Base-by-base conservation (phyloP, 2,888 invertebrate species). In the Hemistola chrysoprasaria region DNA sequence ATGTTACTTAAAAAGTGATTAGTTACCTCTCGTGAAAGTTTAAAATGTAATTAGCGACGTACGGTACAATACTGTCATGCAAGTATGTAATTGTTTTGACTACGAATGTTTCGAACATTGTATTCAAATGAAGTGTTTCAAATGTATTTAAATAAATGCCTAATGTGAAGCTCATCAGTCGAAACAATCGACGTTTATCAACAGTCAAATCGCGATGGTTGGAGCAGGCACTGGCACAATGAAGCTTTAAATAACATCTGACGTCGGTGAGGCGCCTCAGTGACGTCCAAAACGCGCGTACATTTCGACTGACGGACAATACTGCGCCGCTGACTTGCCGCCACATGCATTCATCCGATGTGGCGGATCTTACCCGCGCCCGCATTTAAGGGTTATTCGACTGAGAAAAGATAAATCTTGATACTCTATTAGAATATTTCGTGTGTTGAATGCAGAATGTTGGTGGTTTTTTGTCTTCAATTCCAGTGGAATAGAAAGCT, bases 91-190 rank as follows among this genome's bases (percentile, higher is more conserved):
- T 33, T 42, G 37, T 8, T 28, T 40, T 31, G 8, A 41, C 11
- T 26, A 24, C 24, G 24, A 16, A 16, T 16, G 2, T 16, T 2
- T 6, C 29, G 24, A 38, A 22, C 30, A 32, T 35, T 26, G 26
- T 27, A 35, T 40, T 38, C 28, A 38, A 46, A 59, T 61, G n/a
- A 1, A 38, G 25, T 22, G 11, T 21, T 27, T 25, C 16, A 7
- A 35, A 21, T 30, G 11, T 11, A 50, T 50, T 50, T 46, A 45
- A 49, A 51, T 54, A 48, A 45, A 49, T 64, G 62, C 62, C 62
- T 74, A 76, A 75, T 75, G 78, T 80, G 83, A 82, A 77, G 71
- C 65, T 70, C 78, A 83, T 83, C 85, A 80, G 79, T 85, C 83
- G 73, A 61, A 69, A 72, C 71, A 71, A 77, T 81, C 76, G 62